A percentile compares a stretch with the other conserved stretches of the same genome.
Conservation (phyloP, 2,797 vertebrate species). For the Pangasius krempfi region DNA sequence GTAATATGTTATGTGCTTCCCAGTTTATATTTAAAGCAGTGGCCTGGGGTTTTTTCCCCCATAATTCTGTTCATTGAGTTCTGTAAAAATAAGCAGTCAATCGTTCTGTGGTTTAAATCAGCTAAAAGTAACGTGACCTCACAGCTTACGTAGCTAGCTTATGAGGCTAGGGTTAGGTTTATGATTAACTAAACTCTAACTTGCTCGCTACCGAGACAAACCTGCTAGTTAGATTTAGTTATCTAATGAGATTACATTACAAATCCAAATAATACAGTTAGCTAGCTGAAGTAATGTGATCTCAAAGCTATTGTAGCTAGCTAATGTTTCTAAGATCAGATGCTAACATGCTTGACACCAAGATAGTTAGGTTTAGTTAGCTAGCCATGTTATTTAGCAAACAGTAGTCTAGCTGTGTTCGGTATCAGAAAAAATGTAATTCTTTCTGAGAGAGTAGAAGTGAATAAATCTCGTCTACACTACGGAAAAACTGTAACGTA, state of each 20-base stretch:
- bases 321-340: not conserved
- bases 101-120: not conserved
- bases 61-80: too few relatives aligned
- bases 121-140: not conserved
- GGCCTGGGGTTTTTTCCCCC: not conserved
- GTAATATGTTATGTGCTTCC: too few relatives aligned
- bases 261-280: not conserved
- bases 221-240: not conserved
- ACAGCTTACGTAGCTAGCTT: not conserved
- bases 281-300: not conserved
- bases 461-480: not conserved
- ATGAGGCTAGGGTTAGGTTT: not conserved
- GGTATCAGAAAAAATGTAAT: not conserved
- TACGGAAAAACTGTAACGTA: not conserved
- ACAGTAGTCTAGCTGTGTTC: not conserved
- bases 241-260: not conserved
- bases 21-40: not conserved
- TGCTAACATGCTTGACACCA: not conserved
- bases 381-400: not conserved
- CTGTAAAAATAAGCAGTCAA: not conserved
- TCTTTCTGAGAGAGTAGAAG: not conserved
- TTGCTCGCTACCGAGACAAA: not conserved
- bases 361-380: not conserved
- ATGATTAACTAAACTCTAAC: not conserved
- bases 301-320: not conserved